Evolutionary conservation across 2,113 vertebrate genomes (phyloP).

Genomic region (Sardina pilchardus): DNA sequence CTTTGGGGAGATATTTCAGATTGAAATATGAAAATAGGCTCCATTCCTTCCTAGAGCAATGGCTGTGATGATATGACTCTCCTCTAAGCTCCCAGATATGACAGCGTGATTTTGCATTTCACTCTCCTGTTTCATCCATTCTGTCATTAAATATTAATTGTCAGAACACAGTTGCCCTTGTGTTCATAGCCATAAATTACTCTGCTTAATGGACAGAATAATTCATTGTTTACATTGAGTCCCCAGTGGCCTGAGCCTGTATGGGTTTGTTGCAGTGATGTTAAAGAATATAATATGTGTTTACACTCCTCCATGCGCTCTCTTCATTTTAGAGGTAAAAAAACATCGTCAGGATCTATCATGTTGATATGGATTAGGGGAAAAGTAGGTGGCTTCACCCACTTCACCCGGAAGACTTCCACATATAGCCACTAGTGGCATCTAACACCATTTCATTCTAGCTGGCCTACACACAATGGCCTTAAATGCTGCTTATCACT

Average conservation of each 20-base stretch:
- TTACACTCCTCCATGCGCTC: neutral
- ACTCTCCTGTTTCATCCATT: conserved; percentile 20
- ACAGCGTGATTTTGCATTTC: conserved; percentile 18
- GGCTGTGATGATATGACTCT: neutral
- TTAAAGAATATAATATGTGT: conserved; percentile 24
- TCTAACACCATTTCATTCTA: neutral
- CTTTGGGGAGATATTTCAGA: neutral
- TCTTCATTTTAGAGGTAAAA: neutral
- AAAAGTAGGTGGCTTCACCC: neutral
- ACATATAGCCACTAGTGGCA: neutral
- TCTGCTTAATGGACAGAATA: conserved; percentile 28
- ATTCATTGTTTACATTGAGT: conserved; percentile 14
- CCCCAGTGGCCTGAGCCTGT: neutral
- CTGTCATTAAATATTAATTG: conserved; percentile 15
- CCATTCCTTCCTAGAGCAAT: neutral
- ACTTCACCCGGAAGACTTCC: neutral
- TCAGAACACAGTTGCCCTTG: neutral
- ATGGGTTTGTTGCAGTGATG: neutral
- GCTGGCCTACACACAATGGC: neutral
- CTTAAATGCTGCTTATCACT: neutral
- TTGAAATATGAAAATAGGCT: neutral
- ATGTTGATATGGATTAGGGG: neutral
- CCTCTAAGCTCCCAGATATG: neutral
- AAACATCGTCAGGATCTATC: neutral
- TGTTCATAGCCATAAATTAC: conserved; percentile 21